phyloP scores from a whole-genome alignment of 2,113 vertebrate genomes.

The Synchiropus splendidus region DNA sequence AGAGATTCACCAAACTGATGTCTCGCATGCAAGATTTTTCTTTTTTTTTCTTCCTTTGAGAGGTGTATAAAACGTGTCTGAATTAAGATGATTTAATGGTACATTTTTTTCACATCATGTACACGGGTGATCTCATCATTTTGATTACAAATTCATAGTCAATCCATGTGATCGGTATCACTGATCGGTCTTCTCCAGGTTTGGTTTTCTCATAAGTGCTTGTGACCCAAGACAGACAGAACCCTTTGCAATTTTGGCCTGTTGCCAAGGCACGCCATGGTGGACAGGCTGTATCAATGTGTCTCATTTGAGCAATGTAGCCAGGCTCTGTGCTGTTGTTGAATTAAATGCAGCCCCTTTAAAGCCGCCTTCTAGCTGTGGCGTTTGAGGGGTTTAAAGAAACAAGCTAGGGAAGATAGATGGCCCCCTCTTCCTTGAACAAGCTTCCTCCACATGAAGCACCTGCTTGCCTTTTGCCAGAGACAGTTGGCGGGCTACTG shows the following conservation, averaged over 20 bases:
- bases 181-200: neutral
- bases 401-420: constrained; percentile 18
- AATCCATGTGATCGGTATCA: too few species aligned
- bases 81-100: too few species aligned
- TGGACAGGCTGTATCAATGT: constrained; percentile 1
- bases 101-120: too few species aligned
- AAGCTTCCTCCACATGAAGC: constrained; percentile 36
- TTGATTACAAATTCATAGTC: too few species aligned
- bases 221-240: constrained; percentile 42
- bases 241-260: constrained; percentile 51
- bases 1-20: too few species aligned
- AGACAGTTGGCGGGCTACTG: constrained; percentile 15
- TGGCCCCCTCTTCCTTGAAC: constrained; percentile 28
- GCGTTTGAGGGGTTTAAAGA: constrained; percentile 12
- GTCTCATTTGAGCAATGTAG: constrained; percentile 24
- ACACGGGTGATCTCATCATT: too few species aligned
- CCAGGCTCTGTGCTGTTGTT: constrained; percentile 4
- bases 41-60: too few species aligned
- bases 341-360: constrained; percentile 11
- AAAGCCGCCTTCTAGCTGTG: constrained; percentile 22
- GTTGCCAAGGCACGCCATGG: constrained; percentile 33
- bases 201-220: constrained; percentile 24
- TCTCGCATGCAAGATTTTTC: too few species aligned
- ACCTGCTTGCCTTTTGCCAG: constrained; percentile 35
- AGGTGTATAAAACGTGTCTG: too few species aligned